Conservation (phyloP, 1,140 invertebrate genomes). For the Hypsibius dujardini region DNA sequence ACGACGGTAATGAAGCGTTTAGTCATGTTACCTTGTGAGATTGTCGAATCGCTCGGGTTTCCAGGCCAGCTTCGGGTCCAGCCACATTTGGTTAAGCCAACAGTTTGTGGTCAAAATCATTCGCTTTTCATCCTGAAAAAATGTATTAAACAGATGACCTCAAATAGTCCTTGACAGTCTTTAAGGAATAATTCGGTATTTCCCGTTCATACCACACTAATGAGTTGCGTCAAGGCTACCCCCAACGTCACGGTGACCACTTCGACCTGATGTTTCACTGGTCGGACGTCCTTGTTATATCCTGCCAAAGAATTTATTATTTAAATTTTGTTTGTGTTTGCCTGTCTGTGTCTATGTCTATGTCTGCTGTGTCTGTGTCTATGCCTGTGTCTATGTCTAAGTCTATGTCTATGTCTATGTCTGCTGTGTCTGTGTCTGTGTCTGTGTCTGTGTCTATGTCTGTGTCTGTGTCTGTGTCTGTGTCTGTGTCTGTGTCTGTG, state of each 20-base stretch:
- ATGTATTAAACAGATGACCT: not conserved
- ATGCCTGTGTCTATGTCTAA: too few relatives aligned
- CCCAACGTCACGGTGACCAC: constrained; percentile 56
- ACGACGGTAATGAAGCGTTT: too few relatives aligned
- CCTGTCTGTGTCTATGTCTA: too few relatives aligned
- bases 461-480: too few relatives aligned
- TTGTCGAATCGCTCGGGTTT: constrained; percentile 39
- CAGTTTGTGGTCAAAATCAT: constrained; percentile 65
- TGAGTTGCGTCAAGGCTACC: constrained; percentile 59
- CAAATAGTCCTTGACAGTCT: too few relatives aligned
- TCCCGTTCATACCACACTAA: constrained; percentile 46
- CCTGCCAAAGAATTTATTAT: constrained; percentile 22
- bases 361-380: too few relatives aligned
- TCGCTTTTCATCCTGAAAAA: constrained; percentile 45
- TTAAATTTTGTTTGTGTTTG: not conserved
- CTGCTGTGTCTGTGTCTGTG: too few relatives aligned
- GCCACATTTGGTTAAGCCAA: constrained; percentile 52
- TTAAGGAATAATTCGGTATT: not conserved
- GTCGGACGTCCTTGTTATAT: constrained; percentile 55
- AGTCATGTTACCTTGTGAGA: constrained; percentile 29
- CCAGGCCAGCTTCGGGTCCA: constrained; percentile 39
- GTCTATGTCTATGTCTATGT: too few relatives aligned
- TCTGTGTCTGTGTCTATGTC: too few relatives aligned
- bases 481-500: too few relatives aligned
- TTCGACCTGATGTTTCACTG: constrained; percentile 50